These are phyloP conservation scores for Panthera leo DNA, from an alignment of 2,113 vertebrate genomes.

Conservation along the genomic window DNA sequence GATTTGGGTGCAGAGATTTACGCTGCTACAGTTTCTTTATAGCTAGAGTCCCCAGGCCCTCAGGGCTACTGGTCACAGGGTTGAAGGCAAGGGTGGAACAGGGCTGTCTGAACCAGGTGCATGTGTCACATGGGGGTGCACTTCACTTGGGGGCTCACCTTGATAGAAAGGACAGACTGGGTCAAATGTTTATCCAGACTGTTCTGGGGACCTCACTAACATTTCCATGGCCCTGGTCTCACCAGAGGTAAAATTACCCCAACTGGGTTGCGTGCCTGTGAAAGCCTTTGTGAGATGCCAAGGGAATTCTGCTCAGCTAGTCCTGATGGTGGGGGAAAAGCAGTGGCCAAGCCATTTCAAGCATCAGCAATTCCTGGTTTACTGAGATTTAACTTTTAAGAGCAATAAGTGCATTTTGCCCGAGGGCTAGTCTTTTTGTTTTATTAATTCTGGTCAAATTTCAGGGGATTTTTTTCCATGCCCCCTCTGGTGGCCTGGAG, in stretches of 20 bases:
- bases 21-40: not conserved
- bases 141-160: not conserved
- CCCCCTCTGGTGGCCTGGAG: not conserved
- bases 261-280: not conserved
- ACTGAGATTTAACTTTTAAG: constrained; percentile 41
- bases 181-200: not conserved
- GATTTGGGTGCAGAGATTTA: not conserved
- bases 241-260: not conserved
- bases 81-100: not conserved
- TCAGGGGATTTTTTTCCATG: not conserved
- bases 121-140: too few species aligned
- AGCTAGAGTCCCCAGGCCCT: not conserved
- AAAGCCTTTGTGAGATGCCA: not conserved
- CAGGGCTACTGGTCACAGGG: not conserved
- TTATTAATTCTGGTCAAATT: not conserved
- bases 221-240: not conserved
- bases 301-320: not conserved
- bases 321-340: not conserved
- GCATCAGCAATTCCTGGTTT: not conserved
- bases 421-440: not conserved
- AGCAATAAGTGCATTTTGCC: not conserved
- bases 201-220: not conserved
- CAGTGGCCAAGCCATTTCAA: constrained; percentile 6
- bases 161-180: not conserved
- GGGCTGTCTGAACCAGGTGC: not conserved